Evolutionary conservation across 2,797 vertebrate species (phyloP).

Genomic region (Parambassis ranga): DNA sequence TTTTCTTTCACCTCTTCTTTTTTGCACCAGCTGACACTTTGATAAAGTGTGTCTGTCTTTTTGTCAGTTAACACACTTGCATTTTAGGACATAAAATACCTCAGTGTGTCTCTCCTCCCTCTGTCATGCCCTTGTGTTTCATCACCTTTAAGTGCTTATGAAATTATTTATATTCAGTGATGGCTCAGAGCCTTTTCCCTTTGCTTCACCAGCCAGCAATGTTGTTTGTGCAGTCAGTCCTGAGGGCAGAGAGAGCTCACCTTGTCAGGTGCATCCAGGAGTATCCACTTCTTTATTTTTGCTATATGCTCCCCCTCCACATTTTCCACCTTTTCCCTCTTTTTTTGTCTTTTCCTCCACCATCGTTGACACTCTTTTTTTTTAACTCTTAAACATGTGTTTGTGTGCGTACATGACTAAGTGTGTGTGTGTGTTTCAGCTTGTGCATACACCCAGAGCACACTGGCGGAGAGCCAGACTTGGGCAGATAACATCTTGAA

Average conservation of each 20-base stretch:
- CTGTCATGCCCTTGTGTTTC: conserved; percentile 74
- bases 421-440: conserved; percentile 54
- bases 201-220: conserved; percentile 73
- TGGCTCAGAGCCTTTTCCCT: conserved; percentile 71
- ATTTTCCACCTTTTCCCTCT: neutral
- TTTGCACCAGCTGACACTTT: conserved; percentile 47
- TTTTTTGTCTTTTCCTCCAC: neutral
- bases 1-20: conserved; percentile 43
- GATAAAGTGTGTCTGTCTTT: conserved; percentile 41
- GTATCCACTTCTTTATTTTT: conserved; percentile 31
- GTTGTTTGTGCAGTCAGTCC: conserved; percentile 63
- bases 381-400: neutral
- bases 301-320: neutral
- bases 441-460: conserved; percentile 60
- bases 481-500: conserved; percentile 89
- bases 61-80: conserved; percentile 55
- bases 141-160: conserved; percentile 82
- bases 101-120: conserved; percentile 53
- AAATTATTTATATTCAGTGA: conserved; percentile 71
- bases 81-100: conserved; percentile 39
- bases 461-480: conserved; percentile 81
- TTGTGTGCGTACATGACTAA: conserved; percentile 21
- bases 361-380: neutral
- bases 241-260: conserved; percentile 64
- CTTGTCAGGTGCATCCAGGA: conserved; percentile 65